A percentile compares a stretch with the other conserved stretches of the same genome.
These are phyloP conservation scores for Zophobas atratus DNA, from an alignment of 1,140 invertebrate genomes.

Conservation along the genomic window DNA sequence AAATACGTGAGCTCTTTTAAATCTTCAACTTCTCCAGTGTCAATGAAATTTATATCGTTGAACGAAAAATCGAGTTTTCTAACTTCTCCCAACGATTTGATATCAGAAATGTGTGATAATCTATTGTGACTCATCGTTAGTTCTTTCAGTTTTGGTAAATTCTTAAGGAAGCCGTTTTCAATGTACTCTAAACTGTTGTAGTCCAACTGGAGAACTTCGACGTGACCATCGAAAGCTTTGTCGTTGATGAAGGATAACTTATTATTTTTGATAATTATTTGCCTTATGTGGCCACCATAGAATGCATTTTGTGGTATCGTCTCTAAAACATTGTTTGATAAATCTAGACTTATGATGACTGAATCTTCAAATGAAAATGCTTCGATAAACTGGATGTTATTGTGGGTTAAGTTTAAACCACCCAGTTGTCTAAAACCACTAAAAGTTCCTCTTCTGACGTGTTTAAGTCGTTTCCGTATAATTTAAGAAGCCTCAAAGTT, in stretches of 20 bases:
- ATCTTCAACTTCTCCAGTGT: slow-evolving; percentile 13
- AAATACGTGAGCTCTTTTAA: slow-evolving; percentile 13
- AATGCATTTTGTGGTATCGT: slow-evolving; percentile 2
- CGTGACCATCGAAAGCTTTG: slow-evolving; percentile 2
- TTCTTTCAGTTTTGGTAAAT: background rate
- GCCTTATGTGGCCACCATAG: background rate
- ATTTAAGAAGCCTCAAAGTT: slow-evolving; percentile 5
- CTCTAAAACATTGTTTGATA: slow-evolving; percentile 3
- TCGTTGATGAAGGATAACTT: background rate
- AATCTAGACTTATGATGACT: slow-evolving; percentile 5
- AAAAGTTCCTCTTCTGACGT: background rate
- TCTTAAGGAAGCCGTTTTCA: background rate
- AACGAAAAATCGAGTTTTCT: slow-evolving; percentile 25
- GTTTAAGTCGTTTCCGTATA: slow-evolving; percentile 11
- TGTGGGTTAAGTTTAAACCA: background rate
- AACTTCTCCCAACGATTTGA: slow-evolving; percentile 4
- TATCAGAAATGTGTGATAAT: slow-evolving; percentile 11
- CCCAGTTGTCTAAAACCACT: slow-evolving; percentile 4
- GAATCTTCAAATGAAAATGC: background rate
- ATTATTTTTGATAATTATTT: slow-evolving; percentile 10
- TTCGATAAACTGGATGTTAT: slow-evolving; percentile 19
- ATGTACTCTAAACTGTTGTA: slow-evolving; percentile 19
- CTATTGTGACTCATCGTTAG: slow-evolving; percentile 21
- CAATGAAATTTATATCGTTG: slow-evolving; percentile 19
- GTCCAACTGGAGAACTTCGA: slow-evolving; percentile 25